Evolutionary conservation across 2,888 invertebrate species (phyloP), one percentile per base, ranked within the genome.

Genomic region (Hoplodrina blanda): DNA sequence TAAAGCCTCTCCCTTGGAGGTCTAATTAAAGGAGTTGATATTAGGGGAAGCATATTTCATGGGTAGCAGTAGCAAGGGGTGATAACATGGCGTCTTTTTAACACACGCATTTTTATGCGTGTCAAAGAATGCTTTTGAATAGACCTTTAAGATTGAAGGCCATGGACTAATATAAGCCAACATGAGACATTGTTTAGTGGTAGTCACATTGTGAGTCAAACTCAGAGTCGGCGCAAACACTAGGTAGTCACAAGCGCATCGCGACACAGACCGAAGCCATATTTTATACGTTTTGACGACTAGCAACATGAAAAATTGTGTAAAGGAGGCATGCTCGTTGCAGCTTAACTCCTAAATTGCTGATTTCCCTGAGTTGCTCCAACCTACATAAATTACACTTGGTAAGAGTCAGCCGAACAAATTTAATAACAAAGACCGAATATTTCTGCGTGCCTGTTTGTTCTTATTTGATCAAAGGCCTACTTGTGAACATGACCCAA

Each of bases 11-110:
- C 62, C 60, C 65, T 60, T 70, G 66, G 65, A 63, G 62, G 60
- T 73, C 55, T 77, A 77, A 73, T 81, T 78, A 80, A 73, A 77
- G 67, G 77, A 62, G 62, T 69, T 68, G 17, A 50, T 56, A 53
- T 56, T 53, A 69, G 53, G 46, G 49, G 60, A 46, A 46, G n/a
- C 62, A 63, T 66, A 70, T 61, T 76, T 70, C 59, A 69, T 63
- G 54, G 30, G 33, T 52, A 54, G 54, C 30, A 67, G 33, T 52
- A 54, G 54, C 30, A 67, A 25, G 37, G 46, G 19, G 50, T 15
- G 20, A 70, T 41, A 60, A 33, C 41, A 30, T 41, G 20, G 25
- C 44, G 44, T 20, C 2, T 53, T 62, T 71, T 37, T 33, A 44
- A 61, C 19, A 25, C 46, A 52, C 17, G 33, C 15, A 49, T 55